Base-by-base conservation (phyloP, 2,888 invertebrate species). In the Drosophila cognata region DNA sequence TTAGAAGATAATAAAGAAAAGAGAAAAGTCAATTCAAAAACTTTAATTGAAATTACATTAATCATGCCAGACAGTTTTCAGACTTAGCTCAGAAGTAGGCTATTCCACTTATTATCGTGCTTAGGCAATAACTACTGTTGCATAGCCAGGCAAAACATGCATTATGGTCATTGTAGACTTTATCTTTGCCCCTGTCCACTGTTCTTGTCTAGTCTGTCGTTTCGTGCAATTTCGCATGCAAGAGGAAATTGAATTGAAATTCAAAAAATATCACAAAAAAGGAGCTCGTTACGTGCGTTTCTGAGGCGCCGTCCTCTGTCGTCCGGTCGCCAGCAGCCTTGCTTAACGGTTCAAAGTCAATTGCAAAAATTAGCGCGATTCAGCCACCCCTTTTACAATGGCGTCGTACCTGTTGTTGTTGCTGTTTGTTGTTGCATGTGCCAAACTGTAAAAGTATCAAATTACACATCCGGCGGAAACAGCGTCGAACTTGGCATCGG, bases 231-330 rank as follows among this genome's bases (percentile, higher is more conserved):
- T 88, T 83, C 80, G 77, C 80, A 82, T 82, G 70, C 84, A 84
- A 79, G 72, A 89, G 91, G 91, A 91, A 90, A 91, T 91, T 89
- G 90, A 91, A 91, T 91, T 91, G 85, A 88, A 91, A 91, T 91
- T 84, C 88, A 76, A 74, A 88, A 81, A 81, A 82, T 79, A 71
- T 79, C 59, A 80, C 80, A 79, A 84, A 91, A 90, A 91, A 90
- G 91, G 89, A 89, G 89, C 89, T 91, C 91, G 92, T 91, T 91
- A 91, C 88, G 76, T 79, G 84, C 82, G 72, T 72, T 75, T 71
- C 71, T 60, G 64, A 77, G 88, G 84, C 87, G 86, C 87, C 87
- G 75, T 74, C 29, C 56, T 29, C 18, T 16, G 4, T 41, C 29
- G 29, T 8, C 48, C 25, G 21, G 43, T 50, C 21, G 38, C 21